Conservation (phyloP, 2,888 invertebrate species). For the Cremastobaeus sp. region DNA sequence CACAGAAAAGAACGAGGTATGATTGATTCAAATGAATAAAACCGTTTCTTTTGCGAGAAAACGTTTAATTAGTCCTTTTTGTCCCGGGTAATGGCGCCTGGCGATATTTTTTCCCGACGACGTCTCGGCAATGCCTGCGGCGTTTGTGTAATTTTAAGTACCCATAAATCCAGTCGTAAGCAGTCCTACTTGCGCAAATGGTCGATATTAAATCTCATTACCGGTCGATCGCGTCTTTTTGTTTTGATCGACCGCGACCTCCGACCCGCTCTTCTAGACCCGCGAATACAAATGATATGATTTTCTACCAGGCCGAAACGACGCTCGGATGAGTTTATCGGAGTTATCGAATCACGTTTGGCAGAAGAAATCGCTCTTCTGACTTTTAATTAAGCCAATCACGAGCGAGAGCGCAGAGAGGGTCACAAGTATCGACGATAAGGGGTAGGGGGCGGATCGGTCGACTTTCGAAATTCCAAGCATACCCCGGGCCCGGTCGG, state of each 20-base stretch:
- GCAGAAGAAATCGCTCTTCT: slow-evolving; percentile 56
- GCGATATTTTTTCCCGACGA: slow-evolving; percentile 30
- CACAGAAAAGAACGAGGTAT: slow-evolving; percentile 35
- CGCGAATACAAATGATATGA: slow-evolving; percentile 11
- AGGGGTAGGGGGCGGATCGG: slow-evolving; percentile 29
- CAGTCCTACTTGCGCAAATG: no score
- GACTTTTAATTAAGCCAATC: slow-evolving; percentile 60
- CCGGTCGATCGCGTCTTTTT: no score
- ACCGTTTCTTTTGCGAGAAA: slow-evolving; percentile 48
- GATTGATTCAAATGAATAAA: slow-evolving; percentile 56
- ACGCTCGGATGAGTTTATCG: slow-evolving; percentile 48
- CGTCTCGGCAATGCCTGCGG: neutral
- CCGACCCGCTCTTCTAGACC: no score
- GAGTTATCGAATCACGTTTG: slow-evolving; percentile 46
- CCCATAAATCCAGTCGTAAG: no score
- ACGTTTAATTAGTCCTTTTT: slow-evolving; percentile 56
- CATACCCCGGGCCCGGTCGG: slow-evolving; percentile 63
- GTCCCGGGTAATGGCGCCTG: slow-evolving; percentile 43
- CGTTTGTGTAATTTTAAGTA: slow-evolving; percentile 23
- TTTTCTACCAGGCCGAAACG: no score
- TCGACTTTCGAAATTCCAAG: slow-evolving; percentile 67
- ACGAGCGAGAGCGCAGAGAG: slow-evolving; percentile 51
- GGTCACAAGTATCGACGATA: slow-evolving; percentile 48
- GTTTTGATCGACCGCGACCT: no score
- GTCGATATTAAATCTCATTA: no score